Base-by-base conservation (phyloP, 2,797 vertebrate genomes). In the Carapus acus region DNA sequence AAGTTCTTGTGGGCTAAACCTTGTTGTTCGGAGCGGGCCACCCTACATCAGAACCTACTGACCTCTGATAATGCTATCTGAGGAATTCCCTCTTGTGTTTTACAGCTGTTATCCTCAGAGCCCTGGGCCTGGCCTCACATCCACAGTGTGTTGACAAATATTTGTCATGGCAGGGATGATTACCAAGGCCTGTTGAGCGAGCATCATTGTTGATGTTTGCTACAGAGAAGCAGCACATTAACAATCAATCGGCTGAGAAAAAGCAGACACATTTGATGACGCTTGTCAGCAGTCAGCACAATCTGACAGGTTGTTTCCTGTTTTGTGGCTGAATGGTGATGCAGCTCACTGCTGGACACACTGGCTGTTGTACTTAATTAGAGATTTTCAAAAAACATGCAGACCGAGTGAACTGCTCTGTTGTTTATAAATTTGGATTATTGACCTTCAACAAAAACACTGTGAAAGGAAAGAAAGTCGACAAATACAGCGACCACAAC, bases 71-170 rank as follows among this genome's bases (percentile, higher is more conserved):
- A n/a, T 77, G 62, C 62, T 45, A 84, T 84, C 74, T 79, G 44
- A 80, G 83, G 84, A 84, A 88, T 88, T 80, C 80, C 74, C 78
- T 77, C 55, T 77, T 65, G 63, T 52, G 54, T 68, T 45, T 54
- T 31, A 33, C 37, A 17, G 65, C 54, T 49, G 31, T 53, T 53
- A 50, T 82, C 69, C 62, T 65, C 67, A 47, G 44, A 44, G 53
- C 29, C 47, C 57, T 54, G n/a, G n/a, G n/a, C 57, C 21, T 23
- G 47, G 38, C 40, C 39, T 51, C 58, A 20, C 9, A 9, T 9
- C 9, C 24, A 40, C 49, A 56, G 33, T 45, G 40, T 43, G 65
- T n/a, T n/a, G n/a, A n/a, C 51, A 62, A 42, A 48, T 57, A 48
- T 54, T 68, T 77, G 63, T 40, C 38, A 45, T 74, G 38, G 56